Evolutionary conservation across 2,797 vertebrate genomes (phyloP).

Genomic region (Micrastur ruficollis): DNA sequence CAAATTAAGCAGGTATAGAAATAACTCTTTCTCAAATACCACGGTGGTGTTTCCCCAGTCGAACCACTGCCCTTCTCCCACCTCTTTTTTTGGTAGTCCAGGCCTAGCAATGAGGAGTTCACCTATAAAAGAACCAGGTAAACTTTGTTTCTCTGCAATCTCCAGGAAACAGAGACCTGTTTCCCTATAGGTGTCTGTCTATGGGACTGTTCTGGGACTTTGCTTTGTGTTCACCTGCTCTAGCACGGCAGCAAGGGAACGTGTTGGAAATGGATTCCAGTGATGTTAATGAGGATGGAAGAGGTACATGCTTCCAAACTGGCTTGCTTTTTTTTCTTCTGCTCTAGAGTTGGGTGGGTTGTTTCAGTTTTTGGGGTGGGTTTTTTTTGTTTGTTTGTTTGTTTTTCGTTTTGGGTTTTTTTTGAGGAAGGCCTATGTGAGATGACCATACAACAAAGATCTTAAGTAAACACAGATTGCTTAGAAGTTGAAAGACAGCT

Average conservation of each 20-base stretch:
- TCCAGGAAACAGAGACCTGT: background rate
- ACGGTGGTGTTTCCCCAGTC: background rate
- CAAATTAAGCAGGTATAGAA: background rate
- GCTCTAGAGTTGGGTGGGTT: background rate
- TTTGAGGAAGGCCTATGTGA: background rate
- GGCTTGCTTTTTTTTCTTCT: background rate
- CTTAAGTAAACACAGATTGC: background rate
- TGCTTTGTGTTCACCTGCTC: background rate
- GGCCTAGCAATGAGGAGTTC: background rate
- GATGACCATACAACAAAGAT: background rate
- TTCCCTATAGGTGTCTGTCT: background rate
- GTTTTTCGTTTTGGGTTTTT: background rate
- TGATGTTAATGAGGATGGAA: background rate
- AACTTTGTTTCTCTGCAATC: background rate
- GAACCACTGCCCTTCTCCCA: background rate
- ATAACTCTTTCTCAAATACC: background rate
- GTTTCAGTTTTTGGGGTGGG: accelerated
- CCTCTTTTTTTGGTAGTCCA: background rate
- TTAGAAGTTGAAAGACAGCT: background rate
- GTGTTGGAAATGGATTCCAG: background rate
- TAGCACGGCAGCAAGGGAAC: background rate
- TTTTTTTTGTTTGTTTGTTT: background rate
- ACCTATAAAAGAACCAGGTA: background rate
- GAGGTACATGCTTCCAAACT: background rate
- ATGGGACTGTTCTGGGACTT: background rate